A percentile compares a stretch with the other conserved stretches of the same genome.
phyloP scores from a whole-genome alignment of 2,888 invertebrate species.

The Argyresthia albistria region DNA sequence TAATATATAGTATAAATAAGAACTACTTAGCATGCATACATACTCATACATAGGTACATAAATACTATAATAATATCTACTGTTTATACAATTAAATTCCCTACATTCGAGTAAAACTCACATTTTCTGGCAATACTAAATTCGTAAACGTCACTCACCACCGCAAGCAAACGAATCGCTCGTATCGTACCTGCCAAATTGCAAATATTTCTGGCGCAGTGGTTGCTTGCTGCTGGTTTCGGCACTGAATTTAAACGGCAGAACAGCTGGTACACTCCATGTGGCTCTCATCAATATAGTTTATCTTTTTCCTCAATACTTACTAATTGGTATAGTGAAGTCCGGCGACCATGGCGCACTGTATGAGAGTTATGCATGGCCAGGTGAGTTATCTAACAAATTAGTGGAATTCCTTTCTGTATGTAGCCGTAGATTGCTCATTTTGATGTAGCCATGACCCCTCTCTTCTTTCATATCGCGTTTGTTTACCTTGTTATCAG shows the following conservation, averaged over 20 bases:
- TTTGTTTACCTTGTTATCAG: constrained; percentile 46
- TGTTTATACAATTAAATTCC: too few relatives aligned
- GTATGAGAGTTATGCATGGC: constrained; percentile 83
- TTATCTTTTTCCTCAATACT: constrained; percentile 20
- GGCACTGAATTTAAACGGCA: constrained; percentile 23
- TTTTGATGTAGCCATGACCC: neutral
- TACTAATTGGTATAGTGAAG: constrained; percentile 34
- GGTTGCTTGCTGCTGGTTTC: constrained; percentile 17
- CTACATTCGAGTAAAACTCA: neutral
- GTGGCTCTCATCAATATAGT: constrained; percentile 43
- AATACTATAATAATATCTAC: too few relatives aligned
- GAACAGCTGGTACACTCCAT: constrained; percentile 40
- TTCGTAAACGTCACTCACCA: neutral
- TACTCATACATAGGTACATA: too few relatives aligned
- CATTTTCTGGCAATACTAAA: neutral
- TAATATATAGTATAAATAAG: too few relatives aligned
- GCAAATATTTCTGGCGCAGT: constrained; percentile 12
- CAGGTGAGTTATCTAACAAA: constrained; percentile 68
- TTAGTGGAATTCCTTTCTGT: neutral
- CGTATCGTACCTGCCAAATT: too few relatives aligned
- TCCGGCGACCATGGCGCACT: constrained; percentile 80
- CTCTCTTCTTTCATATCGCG: constrained; percentile 7
- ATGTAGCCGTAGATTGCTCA: neutral
- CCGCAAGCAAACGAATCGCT: neutral
- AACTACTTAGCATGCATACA: too few relatives aligned